These are phyloP conservation scores for Panthera leo DNA, from an alignment of 2,113 vertebrate genomes.

Conservation along the genomic window DNA sequence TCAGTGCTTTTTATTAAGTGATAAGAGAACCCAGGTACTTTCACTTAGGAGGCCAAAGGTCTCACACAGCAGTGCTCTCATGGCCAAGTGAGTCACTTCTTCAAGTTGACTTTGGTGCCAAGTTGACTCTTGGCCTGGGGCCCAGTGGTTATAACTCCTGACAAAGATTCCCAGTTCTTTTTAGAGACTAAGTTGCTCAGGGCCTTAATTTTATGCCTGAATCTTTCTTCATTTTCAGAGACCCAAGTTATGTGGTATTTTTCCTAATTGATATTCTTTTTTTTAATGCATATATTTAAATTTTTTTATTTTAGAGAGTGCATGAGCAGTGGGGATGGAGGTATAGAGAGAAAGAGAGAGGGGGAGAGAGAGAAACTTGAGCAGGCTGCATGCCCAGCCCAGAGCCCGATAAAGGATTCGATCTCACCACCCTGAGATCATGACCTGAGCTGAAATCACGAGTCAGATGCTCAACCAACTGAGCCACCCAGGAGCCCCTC, in stretches of 20 bases:
- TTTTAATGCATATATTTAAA: no score
- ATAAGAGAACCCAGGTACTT: accelerated
- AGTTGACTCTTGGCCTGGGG: neutral
- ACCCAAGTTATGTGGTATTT: neutral
- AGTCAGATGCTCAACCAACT: no score
- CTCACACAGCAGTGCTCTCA: accelerated
- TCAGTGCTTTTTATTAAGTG: neutral
- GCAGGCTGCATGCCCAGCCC: no score
- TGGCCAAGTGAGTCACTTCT: neutral
- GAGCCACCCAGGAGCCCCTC: no score
- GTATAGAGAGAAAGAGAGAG: no score
- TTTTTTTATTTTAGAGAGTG: no score
- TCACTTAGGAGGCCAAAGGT: neutral
- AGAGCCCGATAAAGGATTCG: no score
- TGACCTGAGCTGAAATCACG: no score
- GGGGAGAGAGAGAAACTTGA: no score
- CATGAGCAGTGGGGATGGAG: no score
- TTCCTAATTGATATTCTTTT: neutral
- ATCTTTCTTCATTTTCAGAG: neutral
- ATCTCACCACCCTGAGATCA: no score
- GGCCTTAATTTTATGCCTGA: neutral
- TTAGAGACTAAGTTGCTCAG: neutral
- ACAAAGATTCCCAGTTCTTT: neutral
- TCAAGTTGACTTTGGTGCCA: neutral
- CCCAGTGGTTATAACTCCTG: neutral